Evolutionary conservation across 2,888 invertebrate genomes (phyloP), one percentile per base, ranked within the genome.

Genomic region (Polyommatus icarus): DNA sequence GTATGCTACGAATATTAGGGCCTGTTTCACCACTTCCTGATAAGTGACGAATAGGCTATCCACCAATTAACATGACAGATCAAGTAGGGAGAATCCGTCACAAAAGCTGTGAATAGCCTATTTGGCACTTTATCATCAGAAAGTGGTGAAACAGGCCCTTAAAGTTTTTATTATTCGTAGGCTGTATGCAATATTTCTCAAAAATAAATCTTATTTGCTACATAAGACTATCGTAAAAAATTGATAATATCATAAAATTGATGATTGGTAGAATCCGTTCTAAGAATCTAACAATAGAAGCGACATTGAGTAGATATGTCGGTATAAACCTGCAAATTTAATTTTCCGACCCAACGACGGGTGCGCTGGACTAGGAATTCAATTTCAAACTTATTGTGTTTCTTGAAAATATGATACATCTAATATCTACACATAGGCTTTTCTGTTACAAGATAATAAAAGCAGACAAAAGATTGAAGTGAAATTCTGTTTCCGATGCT

Each of bases 331-430:
- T 72, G 12, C 72, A 40, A 71, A 50, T 46, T 29, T 75, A 75
- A 54, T 75, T 75, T 54, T 54, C 75, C 50, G 75, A 75, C 24
- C 73, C 75, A 50, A 24, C 73, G 73, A 24, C 75, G 75, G 46
- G 50, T 54, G 12, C 75, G 50, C 46, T 20, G 24, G 46, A 50
- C 73, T 46, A 50, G 75, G 50, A 54, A 75, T 75, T 75, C 75
- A 50, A 75, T 75, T 50, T 29, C 54, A 50, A 50, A 75, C 73
- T 20, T 75, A 20, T 54, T 50, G 50, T 76, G 32, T 61, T 61
- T 40, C 18, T 29, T 18, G 18, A 40, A 20, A 76, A 29, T 61
- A 40, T 61, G 20, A 36, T 20, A 73, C 24, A 36, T 20, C 40
- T 36, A 73, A 1, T 20, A 5, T 10, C 36, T 36, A 72, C 5